Evolutionary conservation across 2,797 vertebrate species (phyloP).

Genomic region (Sarcophilus harrisii): DNA sequence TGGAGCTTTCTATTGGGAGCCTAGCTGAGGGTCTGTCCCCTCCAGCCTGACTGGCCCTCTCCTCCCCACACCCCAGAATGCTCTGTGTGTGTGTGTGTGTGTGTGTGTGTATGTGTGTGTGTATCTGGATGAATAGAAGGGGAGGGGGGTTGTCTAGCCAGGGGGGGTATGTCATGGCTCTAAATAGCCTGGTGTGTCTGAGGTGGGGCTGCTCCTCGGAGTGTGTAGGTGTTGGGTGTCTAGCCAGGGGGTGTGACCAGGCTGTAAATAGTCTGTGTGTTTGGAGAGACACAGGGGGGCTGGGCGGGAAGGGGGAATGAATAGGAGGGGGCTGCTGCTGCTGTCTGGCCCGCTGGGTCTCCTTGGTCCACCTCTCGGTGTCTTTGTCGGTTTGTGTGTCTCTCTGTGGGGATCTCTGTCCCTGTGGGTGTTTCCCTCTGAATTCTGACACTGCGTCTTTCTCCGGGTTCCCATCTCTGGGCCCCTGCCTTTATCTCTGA

Average conservation of each 20-base stretch:
- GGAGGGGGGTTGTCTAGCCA: not conserved
- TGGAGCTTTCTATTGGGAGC: not conserved
- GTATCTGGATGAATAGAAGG: not conserved
- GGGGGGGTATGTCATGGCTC: not conserved
- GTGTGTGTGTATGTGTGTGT: too few relatives aligned
- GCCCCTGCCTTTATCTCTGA: not conserved
- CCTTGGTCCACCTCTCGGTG: not conserved
- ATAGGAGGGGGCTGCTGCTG: not conserved
- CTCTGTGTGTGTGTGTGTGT: not conserved
- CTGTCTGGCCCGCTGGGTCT: not conserved
- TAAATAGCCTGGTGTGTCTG: not conserved
- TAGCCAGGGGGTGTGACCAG: not conserved
- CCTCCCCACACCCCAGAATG: too few relatives aligned
- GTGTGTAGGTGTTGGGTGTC: constrained; percentile 8
- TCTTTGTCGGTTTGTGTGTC: not conserved
- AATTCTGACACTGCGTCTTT: not conserved
- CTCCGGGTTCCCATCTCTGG: not conserved
- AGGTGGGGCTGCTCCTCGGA: not conserved
- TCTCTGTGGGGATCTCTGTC: not conserved
- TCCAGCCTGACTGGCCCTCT: too few relatives aligned
- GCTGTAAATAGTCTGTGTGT: not conserved
- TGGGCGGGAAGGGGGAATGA: not conserved
- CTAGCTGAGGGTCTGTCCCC: not conserved
- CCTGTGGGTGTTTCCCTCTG: not conserved
- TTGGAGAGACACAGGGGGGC: not conserved